Percentiles rank a stretch among this genome's conserved stretches.
Conservation (phyloP, 2,888 invertebrate species). For the Himalopsyche japonica region DNA sequence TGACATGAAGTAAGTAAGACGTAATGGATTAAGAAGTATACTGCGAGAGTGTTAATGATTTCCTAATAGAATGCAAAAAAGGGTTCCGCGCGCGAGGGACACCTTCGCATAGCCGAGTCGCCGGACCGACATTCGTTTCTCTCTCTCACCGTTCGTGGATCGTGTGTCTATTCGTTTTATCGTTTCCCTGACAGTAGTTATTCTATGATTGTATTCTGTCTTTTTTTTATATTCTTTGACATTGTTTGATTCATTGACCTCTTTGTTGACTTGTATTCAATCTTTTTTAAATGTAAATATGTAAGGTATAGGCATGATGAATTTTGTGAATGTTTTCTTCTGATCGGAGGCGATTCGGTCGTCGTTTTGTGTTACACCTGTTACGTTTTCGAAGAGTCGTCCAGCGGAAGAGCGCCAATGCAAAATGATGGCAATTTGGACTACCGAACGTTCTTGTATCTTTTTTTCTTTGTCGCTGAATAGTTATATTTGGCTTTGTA, state of each 20-base stretch:
- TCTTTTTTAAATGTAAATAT: background rate
- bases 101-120: background rate
- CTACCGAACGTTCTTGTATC: background rate
- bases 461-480: background rate
- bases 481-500: background rate
- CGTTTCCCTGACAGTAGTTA: background rate
- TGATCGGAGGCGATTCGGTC: background rate
- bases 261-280: background rate
- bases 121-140: background rate
- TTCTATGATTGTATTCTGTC: background rate
- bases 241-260: background rate
- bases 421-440: background rate
- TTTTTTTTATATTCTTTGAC: background rate
- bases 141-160: background rate
- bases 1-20: slow-evolving; percentile 24
- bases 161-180: background rate
- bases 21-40: slow-evolving; percentile 33
- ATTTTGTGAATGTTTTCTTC: background rate
- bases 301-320: background rate
- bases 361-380: background rate
- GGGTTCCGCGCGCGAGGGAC: slow-evolving; percentile 9
- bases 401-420: background rate
- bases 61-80: slow-evolving; percentile 18
- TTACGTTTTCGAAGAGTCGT: background rate
- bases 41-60: slow-evolving; percentile 25